phyloP scores from a whole-genome alignment of 2,113 vertebrate genomes.

The Orcinus orca region DNA sequence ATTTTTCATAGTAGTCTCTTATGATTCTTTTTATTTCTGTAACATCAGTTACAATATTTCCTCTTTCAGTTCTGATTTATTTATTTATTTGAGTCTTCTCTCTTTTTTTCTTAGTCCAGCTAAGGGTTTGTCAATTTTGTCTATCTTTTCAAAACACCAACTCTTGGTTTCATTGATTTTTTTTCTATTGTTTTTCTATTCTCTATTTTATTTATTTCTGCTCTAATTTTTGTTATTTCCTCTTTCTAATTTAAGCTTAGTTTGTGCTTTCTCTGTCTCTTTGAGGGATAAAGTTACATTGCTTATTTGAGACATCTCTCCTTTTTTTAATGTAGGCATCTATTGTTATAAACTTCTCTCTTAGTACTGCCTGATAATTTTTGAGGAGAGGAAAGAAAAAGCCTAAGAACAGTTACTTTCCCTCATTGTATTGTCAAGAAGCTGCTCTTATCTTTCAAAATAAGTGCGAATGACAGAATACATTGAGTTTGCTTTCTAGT shows the following conservation, averaged over 20 bases:
- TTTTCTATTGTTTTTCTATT: background rate
- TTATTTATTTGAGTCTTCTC: background rate
- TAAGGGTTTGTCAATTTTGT: background rate
- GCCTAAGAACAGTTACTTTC: background rate
- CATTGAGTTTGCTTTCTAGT: background rate
- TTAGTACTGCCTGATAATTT: background rate
- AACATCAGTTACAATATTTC: background rate
- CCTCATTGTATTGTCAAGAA: background rate
- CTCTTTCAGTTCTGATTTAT: background rate
- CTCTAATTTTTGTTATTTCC: background rate
- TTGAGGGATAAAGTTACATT: background rate
- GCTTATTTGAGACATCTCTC: background rate
- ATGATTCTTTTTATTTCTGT: background rate
- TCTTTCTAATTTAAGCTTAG: background rate
- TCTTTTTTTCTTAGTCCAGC: background rate
- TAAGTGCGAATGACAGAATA: background rate
- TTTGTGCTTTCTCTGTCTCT: background rate
- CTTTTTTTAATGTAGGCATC: background rate
- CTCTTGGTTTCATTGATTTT: background rate
- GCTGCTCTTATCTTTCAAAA: background rate
- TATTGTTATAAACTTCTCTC: background rate
- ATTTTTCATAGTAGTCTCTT: background rate
- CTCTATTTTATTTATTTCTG: background rate
- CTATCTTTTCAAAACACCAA: background rate
- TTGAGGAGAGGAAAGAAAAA: background rate